Evolutionary conservation across 2,113 vertebrate genomes (phyloP), one percentile per base, ranked within the genome.

Genomic region (Odontophorus gujanensis): DNA sequence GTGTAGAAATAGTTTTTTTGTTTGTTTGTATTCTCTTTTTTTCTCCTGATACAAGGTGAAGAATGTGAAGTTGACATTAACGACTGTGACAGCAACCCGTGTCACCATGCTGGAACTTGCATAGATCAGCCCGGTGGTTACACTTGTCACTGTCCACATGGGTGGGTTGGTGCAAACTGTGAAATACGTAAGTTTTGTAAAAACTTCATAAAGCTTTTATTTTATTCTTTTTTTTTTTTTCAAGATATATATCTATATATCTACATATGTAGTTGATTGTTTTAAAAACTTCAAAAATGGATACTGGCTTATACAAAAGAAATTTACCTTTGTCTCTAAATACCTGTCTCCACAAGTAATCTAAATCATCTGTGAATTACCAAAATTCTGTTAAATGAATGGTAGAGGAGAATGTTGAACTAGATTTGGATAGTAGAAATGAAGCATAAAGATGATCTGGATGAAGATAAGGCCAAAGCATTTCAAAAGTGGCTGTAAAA

Each of bases 141-240:
- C 58, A 98, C 95, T 86, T 99, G 99, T 91, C 99, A 99, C 92
- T 99, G 99, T 91, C 98, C 98, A 5, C 98, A 98, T 7, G 99
- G 99, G 67, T 99, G 99, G 99, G 99, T 99, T 10, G 99, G 99
- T n/a, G 98, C 98, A 69, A 98, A 98, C 98, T 99, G 99, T 36
- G 99, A 99, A 97, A 99, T 99, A 97, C 98, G 99, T 99, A 97
- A 99, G 99, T 99, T 90, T 85, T 85, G 20, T 20, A 32, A 53
- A 34, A 8, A 26, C 30, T 76, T 76, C 19, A 59, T 71, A n/a
- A 26, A 32, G 13, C 8, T 13, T 6, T 7, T 51, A 20, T 48
- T 48, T 48, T 48, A 9, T 30, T 55, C 5, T 30, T 15, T 28
- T 51, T 26, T 51, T 14, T 14, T 28, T 30, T 30, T 55, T 55